phyloP scores from a whole-genome alignment of 2,888 invertebrate species.

The Cinara cedri region DNA sequence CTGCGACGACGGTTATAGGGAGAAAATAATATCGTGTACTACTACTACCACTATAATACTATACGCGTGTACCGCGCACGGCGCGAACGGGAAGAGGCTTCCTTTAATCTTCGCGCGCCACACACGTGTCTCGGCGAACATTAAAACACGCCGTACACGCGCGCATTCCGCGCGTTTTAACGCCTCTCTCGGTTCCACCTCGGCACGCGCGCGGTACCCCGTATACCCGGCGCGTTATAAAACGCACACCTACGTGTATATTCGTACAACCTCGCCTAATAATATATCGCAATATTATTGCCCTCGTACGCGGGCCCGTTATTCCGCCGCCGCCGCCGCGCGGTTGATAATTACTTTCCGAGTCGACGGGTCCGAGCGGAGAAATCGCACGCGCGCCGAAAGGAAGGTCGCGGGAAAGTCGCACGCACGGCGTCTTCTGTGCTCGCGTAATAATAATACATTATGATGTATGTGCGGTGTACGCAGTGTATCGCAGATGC shows the following conservation, averaged over 20 bases:
- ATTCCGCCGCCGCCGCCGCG: background rate
- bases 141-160: constrained; percentile 47
- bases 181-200: constrained; percentile 40
- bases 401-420: background rate
- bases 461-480: too few species aligned
- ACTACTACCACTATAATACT: too few species aligned
- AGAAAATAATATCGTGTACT: too few species aligned
- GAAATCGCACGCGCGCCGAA: background rate
- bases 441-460: too few species aligned
- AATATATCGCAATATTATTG: too few species aligned
- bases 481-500: too few species aligned
- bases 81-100: constrained; percentile 5
- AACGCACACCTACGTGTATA: too few species aligned
- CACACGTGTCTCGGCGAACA: constrained; percentile 48
- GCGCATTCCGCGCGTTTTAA: constrained; percentile 48
- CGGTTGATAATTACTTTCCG: constrained; percentile 54
- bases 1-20: too few species aligned
- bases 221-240: too few species aligned
- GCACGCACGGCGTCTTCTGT: too few species aligned
- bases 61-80: too few species aligned
- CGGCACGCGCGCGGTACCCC: constrained; percentile 26
- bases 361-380: constrained; percentile 28
- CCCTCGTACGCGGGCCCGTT: constrained; percentile 20
- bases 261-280: too few species aligned
- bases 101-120: constrained; percentile 53